Percentiles rank a stretch among this genome's conserved stretches.
These are phyloP conservation scores for Chrysoperla carnea DNA, from an alignment of 1,140 invertebrate genomes.

Conservation along the genomic window DNA sequence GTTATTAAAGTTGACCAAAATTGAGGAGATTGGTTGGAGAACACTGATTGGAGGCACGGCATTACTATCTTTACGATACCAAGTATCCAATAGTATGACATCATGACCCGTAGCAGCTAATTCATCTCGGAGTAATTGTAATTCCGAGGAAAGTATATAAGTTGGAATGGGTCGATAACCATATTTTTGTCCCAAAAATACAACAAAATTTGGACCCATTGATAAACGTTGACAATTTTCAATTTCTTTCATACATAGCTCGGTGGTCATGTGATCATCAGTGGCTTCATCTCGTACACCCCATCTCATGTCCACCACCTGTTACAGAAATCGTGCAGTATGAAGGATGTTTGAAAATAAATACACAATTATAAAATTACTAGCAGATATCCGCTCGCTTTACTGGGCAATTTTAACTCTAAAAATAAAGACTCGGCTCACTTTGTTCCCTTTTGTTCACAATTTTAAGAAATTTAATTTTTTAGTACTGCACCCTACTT, in stretches of 20 bases:
- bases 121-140: constrained; percentile 74
- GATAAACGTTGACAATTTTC: constrained; percentile 92
- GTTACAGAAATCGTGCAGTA: too few relatives aligned
- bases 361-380: too few relatives aligned
- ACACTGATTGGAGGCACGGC: constrained; percentile 85
- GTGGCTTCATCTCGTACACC: constrained; percentile 92
- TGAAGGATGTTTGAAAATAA: too few relatives aligned
- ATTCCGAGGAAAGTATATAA: constrained; percentile 80
- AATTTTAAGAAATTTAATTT: too few relatives aligned
- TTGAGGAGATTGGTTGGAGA: constrained; percentile 91
- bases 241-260: constrained; percentile 95
- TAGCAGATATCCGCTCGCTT: too few relatives aligned
- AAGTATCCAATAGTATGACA: constrained; percentile 68
- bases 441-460: too few relatives aligned
- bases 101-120: constrained; percentile 63
- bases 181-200: constrained; percentile 95
- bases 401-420: too few relatives aligned
- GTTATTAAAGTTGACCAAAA: constrained; percentile 94
- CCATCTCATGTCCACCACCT: constrained; percentile 99
- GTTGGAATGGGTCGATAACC: constrained; percentile 94
- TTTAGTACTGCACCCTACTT: too few relatives aligned
- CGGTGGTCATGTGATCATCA: constrained; percentile 97
- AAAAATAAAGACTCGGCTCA: too few relatives aligned
- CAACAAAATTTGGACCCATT: constrained; percentile 96
- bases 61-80: constrained; percentile 95